Conservation (phyloP, 2,797 vertebrate species). For the Pyrocephalus nanus region DNA sequence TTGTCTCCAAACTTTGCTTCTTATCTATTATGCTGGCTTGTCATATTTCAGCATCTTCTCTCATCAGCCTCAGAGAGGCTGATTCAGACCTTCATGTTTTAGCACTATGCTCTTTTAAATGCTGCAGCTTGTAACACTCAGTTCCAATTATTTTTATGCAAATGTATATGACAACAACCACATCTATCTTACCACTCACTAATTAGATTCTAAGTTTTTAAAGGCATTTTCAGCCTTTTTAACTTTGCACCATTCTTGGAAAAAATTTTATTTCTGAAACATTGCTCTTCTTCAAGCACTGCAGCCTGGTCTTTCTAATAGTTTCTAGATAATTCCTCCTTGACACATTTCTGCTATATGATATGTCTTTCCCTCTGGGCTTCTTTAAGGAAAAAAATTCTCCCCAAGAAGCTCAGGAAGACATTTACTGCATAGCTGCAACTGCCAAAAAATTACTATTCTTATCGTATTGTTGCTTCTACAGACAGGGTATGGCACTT, state of each 20-base stretch:
- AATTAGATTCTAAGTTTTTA: background rate
- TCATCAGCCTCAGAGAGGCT: background rate
- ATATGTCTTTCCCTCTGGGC: slow-evolving; percentile 23
- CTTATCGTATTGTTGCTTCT: slow-evolving; percentile 4
- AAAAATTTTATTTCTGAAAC: background rate
- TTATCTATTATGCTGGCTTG: background rate
- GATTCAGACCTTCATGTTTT: background rate
- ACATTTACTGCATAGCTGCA: slow-evolving; percentile 32
- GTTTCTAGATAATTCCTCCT: slow-evolving; percentile 23
- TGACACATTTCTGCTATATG: slow-evolving; percentile 9
- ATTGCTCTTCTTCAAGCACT: background rate
- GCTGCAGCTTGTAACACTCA: background rate
- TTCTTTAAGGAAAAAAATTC: slow-evolving; percentile 38
- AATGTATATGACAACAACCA: slow-evolving; percentile 1
- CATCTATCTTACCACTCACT: background rate
- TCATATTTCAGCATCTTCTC: slow-evolving; percentile 1
- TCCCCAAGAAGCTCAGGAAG: slow-evolving; percentile 4
- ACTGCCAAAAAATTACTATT: slow-evolving; percentile 41
- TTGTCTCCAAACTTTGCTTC: background rate
- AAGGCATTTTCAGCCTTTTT: background rate
- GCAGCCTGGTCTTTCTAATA: background rate
- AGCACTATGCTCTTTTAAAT: background rate
- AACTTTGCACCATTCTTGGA: background rate
- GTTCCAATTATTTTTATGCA: slow-evolving; percentile 57
- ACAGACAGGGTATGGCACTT: background rate